A percentile compares a stretch with the other conserved stretches of the same genome.
Conservation (phyloP, 2,113 vertebrate species). For the Silurus asotus region DNA sequence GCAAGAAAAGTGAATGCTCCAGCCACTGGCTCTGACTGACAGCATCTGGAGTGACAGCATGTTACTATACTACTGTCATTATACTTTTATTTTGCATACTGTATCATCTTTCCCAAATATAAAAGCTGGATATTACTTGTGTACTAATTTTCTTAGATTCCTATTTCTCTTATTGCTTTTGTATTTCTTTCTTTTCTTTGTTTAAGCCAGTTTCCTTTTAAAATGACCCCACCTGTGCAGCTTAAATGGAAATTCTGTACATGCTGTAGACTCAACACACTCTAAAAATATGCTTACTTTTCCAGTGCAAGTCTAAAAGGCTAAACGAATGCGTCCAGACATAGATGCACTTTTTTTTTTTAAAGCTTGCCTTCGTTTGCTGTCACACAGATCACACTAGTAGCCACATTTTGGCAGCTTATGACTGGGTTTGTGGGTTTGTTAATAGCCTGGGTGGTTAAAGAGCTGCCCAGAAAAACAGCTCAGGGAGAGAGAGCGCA, state of each 20-base stretch:
- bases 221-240: constrained; percentile 38
- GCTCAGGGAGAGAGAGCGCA: constrained; percentile 51
- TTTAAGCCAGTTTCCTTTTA: constrained; percentile 26
- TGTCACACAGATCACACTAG: constrained; percentile 47
- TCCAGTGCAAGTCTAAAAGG: constrained; percentile 29
- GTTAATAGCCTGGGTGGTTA: constrained; percentile 49
- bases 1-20: constrained; percentile 74
- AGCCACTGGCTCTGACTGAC: constrained; percentile 80
- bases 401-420: constrained; percentile 41
- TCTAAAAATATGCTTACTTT: constrained; percentile 51
- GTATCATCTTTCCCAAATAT: constrained; percentile 46
- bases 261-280: constrained; percentile 52
- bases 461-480: constrained; percentile 67
- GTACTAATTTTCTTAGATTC: not conserved
- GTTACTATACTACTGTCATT: not conserved
- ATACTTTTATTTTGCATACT: not conserved
- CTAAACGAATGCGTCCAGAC: constrained; percentile 35
- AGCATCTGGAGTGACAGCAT: constrained; percentile 75
- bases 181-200: constrained; percentile 5
- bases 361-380: constrained; percentile 42
- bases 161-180: constrained; percentile 7
- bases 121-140: constrained; percentile 48
- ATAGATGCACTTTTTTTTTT: constrained; percentile 44
- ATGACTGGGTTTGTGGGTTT: constrained; percentile 45
- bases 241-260: constrained; percentile 43